phyloP scores from a whole-genome alignment of 2,797 vertebrate species.

The Anas capensis region DNA sequence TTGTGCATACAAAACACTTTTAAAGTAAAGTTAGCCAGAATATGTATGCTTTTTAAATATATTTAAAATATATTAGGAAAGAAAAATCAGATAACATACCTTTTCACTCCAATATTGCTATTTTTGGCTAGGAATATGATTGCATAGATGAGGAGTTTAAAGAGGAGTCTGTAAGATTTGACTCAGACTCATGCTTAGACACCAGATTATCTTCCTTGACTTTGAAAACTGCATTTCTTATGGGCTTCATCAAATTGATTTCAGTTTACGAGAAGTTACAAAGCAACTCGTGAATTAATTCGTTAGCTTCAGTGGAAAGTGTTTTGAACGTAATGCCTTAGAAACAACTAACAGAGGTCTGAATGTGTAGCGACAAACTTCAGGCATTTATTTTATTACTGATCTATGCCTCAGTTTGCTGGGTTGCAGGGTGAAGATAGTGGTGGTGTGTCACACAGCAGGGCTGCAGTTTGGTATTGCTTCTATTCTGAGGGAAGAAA shows the following conservation, averaged over 20 bases:
- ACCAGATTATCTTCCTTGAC: neutral
- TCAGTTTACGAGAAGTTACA: neutral
- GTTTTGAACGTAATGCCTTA: neutral
- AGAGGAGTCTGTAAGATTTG: neutral
- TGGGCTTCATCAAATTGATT: neutral
- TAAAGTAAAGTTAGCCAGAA: constrained; percentile 15
- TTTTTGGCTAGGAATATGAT: neutral
- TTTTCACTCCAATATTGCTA: neutral
- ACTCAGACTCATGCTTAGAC: neutral
- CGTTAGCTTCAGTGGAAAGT: neutral
- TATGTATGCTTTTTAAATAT: neutral
- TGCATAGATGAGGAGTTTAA: constrained; percentile 13
- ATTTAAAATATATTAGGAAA: neutral
- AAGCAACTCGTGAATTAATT: neutral
- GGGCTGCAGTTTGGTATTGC: neutral
- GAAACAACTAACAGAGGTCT: neutral
- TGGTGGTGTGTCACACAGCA: neutral
- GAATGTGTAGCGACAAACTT: neutral
- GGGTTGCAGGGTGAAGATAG: neutral
- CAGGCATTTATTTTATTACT: neutral
- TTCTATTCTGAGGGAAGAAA: neutral
- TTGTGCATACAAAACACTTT: constrained; percentile 8
- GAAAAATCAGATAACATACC: neutral
- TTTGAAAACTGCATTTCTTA: neutral
- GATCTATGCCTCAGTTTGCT: neutral